Conservation (phyloP, 2,113 vertebrate genomes). For the Perca flavescens region DNA sequence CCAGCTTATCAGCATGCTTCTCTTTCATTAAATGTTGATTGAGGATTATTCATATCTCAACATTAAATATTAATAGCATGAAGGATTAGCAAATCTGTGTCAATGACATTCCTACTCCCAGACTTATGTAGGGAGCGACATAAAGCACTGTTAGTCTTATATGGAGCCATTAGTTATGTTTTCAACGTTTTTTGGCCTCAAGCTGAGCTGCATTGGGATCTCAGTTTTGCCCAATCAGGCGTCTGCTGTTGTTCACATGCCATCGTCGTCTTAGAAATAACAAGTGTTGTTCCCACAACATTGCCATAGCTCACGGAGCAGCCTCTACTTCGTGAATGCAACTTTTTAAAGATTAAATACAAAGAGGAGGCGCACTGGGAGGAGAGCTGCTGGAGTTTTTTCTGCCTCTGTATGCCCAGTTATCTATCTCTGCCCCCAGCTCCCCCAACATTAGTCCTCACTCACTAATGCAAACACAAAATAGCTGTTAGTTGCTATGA, state of each 20-base stretch:
- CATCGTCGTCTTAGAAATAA: conserved; percentile 54
- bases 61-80: conserved; percentile 61
- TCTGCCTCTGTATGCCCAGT: conserved; percentile 60
- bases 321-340: conserved; percentile 27
- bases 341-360: conserved; percentile 30
- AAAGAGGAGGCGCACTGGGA: conserved; percentile 28
- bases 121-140: not conserved
- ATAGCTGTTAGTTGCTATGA: conserved; percentile 80
- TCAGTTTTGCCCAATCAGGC: not conserved
- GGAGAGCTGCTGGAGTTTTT: conserved; percentile 43
- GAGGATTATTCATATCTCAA: conserved; percentile 54
- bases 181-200: not conserved
- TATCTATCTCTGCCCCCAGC: conserved; percentile 59
- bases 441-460: conserved; percentile 69
- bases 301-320: conserved; percentile 28
- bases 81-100: conserved; percentile 49
- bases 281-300: conserved; percentile 64
- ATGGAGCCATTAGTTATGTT: not conserved
- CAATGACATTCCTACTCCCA: conserved; percentile 14
- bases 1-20: not conserved
- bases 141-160: conserved; percentile 26
- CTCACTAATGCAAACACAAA: conserved; percentile 78
- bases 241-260: conserved; percentile 46
- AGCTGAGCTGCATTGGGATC: conserved; percentile 14
- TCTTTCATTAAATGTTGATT: conserved; percentile 33